Evolutionary conservation across 2,888 invertebrate genomes (phyloP).

Genomic region (Rhyacophila evoluta): DNA sequence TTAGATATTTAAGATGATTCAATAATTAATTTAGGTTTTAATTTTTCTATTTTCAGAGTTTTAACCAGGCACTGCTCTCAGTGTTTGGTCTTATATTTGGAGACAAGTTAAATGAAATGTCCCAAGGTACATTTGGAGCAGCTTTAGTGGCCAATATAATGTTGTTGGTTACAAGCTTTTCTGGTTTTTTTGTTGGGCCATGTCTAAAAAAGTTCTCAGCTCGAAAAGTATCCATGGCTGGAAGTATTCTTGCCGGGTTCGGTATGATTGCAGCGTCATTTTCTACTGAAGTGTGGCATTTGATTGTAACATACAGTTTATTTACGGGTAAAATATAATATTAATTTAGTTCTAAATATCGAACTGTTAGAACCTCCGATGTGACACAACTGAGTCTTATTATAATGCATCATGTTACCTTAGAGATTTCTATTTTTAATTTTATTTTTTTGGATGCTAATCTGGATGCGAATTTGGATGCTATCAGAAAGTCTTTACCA

Average conservation of each 20-base stretch:
- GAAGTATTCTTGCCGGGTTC: slow-evolving; percentile 62
- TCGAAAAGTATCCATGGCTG: slow-evolving; percentile 64
- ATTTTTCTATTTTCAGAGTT: slow-evolving; percentile 66
- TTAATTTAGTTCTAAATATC: too few species aligned
- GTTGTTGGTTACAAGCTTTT: slow-evolving; percentile 74
- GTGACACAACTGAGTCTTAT: too few species aligned
- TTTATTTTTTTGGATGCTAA: too few species aligned
- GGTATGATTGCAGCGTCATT: slow-evolving; percentile 68
- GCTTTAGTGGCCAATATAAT: slow-evolving; percentile 77
- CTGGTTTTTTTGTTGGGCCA: slow-evolving; percentile 78
- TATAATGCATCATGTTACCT: too few species aligned
- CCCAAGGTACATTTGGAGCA: slow-evolving; percentile 75
- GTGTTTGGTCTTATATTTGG: slow-evolving; percentile 79
- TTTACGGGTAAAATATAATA: slow-evolving; percentile 61
- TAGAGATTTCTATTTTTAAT: too few species aligned
- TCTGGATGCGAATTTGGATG: too few species aligned
- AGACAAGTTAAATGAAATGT: slow-evolving; percentile 73
- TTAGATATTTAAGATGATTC: too few species aligned
- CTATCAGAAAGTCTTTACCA: too few species aligned
- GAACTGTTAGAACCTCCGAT: too few species aligned
- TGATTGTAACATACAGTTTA: slow-evolving; percentile 66
- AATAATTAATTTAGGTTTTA: too few species aligned
- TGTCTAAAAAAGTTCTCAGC: slow-evolving; percentile 69
- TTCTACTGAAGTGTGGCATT: slow-evolving; percentile 64
- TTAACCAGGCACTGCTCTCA: slow-evolving; percentile 79